Evolutionary conservation across 2,113 vertebrate species (phyloP).

Genomic region (Microcebus lehilahytsara): DNA sequence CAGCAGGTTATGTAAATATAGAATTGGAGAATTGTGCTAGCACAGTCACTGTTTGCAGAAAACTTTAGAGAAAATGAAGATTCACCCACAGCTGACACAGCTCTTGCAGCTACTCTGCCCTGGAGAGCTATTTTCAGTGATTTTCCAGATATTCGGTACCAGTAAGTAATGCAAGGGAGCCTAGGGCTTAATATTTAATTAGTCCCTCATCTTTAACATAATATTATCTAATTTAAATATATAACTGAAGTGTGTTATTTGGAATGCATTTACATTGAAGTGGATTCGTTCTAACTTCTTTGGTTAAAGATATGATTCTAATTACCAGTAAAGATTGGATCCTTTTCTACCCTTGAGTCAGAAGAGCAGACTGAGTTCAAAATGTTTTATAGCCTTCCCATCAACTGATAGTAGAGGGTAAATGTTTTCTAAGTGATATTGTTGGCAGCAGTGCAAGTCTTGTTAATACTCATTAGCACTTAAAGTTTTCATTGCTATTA

Average conservation of each 20-base stretch:
- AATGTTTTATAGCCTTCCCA: background rate
- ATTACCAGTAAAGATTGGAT: background rate
- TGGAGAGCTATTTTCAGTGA: background rate
- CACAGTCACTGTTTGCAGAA: background rate
- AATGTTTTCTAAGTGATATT: background rate
- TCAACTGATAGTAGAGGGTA: background rate
- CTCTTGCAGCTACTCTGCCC: background rate
- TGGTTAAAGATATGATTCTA: background rate
- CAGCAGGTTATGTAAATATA: background rate
- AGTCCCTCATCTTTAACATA: background rate
- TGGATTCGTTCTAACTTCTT: background rate
- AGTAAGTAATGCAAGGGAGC: background rate
- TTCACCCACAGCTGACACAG: background rate
- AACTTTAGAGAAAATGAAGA: background rate
- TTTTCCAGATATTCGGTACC: background rate
- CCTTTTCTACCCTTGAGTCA: background rate
- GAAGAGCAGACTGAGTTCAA: background rate
- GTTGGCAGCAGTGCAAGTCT: background rate
- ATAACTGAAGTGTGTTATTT: background rate
- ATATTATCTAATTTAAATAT: background rate
- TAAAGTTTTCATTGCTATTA: background rate
- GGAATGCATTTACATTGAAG: background rate
- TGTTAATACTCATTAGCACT: background rate
- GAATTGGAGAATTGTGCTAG: background rate
- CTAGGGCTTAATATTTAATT: background rate